Evolutionary conservation across 2,888 invertebrate genomes (phyloP), one percentile per base, ranked within the genome.

Genomic region (Yponomeuta evonymella): DNA sequence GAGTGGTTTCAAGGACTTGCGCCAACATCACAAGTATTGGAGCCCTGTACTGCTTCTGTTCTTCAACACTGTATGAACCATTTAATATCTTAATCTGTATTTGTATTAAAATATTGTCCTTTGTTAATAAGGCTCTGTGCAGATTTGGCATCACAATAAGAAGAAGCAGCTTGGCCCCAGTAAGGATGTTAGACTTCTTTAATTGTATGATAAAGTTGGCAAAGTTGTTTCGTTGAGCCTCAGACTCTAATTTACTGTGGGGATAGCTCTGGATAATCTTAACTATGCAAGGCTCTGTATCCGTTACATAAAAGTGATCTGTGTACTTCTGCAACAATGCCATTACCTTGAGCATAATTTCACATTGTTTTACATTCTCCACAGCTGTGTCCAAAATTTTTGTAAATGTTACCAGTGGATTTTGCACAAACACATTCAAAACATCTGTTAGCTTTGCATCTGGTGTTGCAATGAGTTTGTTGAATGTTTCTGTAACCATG

Each of bases 21-120:
- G 83, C 89, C 30, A 90, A 73, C 88, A 90, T 88, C 1, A 86
- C 89, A 63, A 92, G 75, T 78, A 89, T 81, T 15, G 92, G 90
- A 12, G 89, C 88, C 67, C 89, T 80, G 74, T 86, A 90, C 70
- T 79, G 76, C 65, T 81, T n/a, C 63, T 89, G 74, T 66, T 90
- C 89, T 9, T 79, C 76, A 4, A 84, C 71, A 9, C 73, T 76
- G 72, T 81, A 90, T 1, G 82, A 81, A 23, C 79, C 77, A 62
- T 75, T 74, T 66, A 92, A 74, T 12, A 90, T 74, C 66, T 79
- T 83, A 36, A 87, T 78, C 72, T 86, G 86, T 36, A 83, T 73
- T 75, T 82, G 73, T 62, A 90, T 79, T 30, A 74, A 77, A 6
- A 48, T 67, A 48, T 84, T 76, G 71, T 88, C 79, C 74, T 79